A percentile compares a stretch with the other conserved stretches of the same genome.
These are phyloP conservation scores for Aeoliscus strigatus DNA, from an alignment of 2,797 vertebrate species.

Conservation along the genomic window DNA sequence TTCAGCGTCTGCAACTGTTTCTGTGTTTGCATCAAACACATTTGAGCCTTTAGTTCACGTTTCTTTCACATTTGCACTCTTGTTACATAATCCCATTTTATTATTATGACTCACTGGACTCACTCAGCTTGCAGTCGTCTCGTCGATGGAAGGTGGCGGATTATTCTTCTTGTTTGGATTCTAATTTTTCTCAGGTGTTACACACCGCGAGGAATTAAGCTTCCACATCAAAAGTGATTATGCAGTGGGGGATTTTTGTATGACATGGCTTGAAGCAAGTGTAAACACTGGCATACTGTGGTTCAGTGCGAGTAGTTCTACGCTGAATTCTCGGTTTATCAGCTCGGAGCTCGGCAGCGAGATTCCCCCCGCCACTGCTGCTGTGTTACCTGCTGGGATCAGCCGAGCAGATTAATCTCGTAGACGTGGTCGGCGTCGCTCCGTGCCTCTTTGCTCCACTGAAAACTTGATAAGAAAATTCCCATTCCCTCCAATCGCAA, in stretches of 20 bases:
- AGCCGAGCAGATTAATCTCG: conserved; percentile 61
- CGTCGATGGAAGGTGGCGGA: conserved; percentile 2
- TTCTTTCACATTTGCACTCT: too few relatives aligned
- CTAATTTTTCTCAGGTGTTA: conserved; percentile 56
- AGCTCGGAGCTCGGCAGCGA: conserved; percentile 23
- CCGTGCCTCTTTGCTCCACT: conserved; percentile 35
- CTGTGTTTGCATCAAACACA: too few relatives aligned
- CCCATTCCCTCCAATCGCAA: conserved; percentile 58
- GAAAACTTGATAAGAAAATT: conserved; percentile 66
- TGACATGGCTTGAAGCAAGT: conserved; percentile 61
- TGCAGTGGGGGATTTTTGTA: conserved; percentile 47
- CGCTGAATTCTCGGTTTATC: conserved; percentile 43
- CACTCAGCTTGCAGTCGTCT: conserved; percentile 23
- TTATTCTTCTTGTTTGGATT: conserved; percentile 49
- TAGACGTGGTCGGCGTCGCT: conserved; percentile 39
- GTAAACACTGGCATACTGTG: conserved; percentile 69
- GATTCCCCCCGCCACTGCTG: conserved; percentile 36
- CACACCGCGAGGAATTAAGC: conserved; percentile 48
- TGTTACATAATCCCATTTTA: too few relatives aligned
- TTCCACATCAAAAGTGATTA: conserved; percentile 52
- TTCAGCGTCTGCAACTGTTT: too few relatives aligned
- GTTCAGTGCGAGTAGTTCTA: conserved; percentile 44
- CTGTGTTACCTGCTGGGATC: conserved; percentile 52
- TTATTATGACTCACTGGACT: neutral
- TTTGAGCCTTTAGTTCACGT: too few relatives aligned